Evolutionary conservation across 1,140 invertebrate species (phyloP), one percentile per base, ranked within the genome.

Genomic region (Campoletis sonorensis): DNA sequence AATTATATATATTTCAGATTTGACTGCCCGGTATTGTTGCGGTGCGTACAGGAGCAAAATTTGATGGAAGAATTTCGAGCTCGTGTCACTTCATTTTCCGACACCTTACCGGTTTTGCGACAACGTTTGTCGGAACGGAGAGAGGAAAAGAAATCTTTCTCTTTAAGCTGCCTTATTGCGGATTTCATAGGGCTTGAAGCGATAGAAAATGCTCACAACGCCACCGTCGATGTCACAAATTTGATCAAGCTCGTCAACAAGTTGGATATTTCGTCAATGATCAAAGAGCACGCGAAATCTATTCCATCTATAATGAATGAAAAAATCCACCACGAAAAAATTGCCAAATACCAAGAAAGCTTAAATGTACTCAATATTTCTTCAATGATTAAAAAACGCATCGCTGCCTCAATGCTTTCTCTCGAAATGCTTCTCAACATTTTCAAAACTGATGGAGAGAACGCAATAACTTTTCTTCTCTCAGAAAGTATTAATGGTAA

Each of bases 1-100:
- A n/a, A n/a, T n/a, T n/a, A n/a, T n/a, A n/a, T n/a, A n/a, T n/a
- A 64, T 64, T 64, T 64, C 58, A 64, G 58, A 23, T 64, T 8
- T 23, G 58, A 64, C 21, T 21, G 16, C 2, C 58, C 10, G 18
- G 23, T 64, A 4, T 21, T 64, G 18, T n/a, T 64, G 11, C 16
- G 58, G 58, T 10, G 11, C 21, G 16, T n/a, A 23, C 4, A 64
- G 18, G 21, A 21, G 1, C 4, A 64, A 0, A 21, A 64, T n/a
- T 21, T 64, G 16, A 16, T 64, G 10, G 58, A 64, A 64, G 58
- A 4, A n/a, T 64, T 64, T 3, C 10, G 4, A 64, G 21, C 21
- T 21, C 16, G 21, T 10, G 58, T 23, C 1, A 16, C 18, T 4
- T 4, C 21, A 21, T n/a, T 64, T 64, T 64, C 58, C 1, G 58